Conservation (phyloP, 2,113 vertebrate species). For the Alethe castanea region DNA sequence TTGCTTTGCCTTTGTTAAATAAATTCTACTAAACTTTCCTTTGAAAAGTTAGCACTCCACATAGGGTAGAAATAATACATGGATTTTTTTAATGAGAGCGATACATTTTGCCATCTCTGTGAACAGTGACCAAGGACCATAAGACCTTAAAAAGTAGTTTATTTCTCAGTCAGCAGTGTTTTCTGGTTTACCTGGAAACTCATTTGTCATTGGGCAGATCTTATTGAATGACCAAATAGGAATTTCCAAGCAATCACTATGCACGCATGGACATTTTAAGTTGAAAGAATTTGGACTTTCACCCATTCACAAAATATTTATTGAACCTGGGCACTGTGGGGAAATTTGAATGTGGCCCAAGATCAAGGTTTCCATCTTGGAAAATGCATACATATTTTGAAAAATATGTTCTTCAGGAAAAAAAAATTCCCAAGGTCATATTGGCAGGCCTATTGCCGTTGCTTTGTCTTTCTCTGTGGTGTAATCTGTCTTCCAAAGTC, state of each 20-base stretch:
- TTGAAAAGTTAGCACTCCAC: background rate
- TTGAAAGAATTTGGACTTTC: background rate
- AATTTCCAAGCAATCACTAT: background rate
- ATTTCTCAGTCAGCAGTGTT: background rate
- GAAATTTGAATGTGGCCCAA: background rate
- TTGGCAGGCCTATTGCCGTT: background rate
- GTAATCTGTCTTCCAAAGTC: slow-evolving; percentile 2
- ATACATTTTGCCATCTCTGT: background rate
- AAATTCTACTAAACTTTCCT: background rate
- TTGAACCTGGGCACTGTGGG: background rate
- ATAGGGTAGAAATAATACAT: background rate
- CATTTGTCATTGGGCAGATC: background rate
- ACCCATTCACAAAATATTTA: background rate
- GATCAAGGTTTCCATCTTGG: background rate
- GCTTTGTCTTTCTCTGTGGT: background rate
- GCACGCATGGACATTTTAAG: background rate
- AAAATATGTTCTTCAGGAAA: background rate
- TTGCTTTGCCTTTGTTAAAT: background rate
- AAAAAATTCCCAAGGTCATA: background rate
- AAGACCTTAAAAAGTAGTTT: background rate
- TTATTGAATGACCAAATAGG: background rate
- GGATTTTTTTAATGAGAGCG: background rate
- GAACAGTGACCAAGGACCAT: background rate
- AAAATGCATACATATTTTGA: background rate
- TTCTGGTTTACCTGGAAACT: background rate